Base-by-base conservation (phyloP, 2,888 invertebrate species). In the Drosophila nigricruria region DNA sequence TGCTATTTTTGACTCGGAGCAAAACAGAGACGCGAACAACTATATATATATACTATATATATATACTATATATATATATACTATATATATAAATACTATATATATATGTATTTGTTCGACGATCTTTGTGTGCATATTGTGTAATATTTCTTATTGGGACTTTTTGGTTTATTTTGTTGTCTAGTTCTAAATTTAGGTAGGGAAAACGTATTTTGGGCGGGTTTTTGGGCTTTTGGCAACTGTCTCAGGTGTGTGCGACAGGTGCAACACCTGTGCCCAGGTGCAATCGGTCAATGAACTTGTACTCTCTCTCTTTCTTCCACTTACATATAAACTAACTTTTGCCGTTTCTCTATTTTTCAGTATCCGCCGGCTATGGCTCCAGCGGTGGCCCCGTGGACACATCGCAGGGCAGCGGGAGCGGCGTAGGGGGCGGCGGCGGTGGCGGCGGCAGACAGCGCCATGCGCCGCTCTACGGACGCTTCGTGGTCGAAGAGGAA, bases 401-500 rank as follows among this genome's bases (percentile, higher is more conserved):
- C 53, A 92, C 78, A 89, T 89, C 81, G 77, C 85, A 69, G 82
- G 92, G 89, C 59, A 90, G 91, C 72, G 92, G 92, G 65, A 77
- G 75, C 82, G 79, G 89, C 50, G 82, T 91, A 53, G 94, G 94
- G 80, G 93, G 94, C 47, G 47, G 58, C 72, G 92, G 92, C 52
- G 70, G 79, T 82, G 79, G 88, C 54, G 83, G 92, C 59, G 94
- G 94, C 81, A 93, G 94, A 78, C 94, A 95, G 92, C 95, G 96
- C 92, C 96, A 96, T 93, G 96, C 95, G 91, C 97, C 97, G 84
- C 95, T 97, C 89, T 97, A 97, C 93, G 97, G 97, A 89, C 95
- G 97, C 91, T 95, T 98, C 94, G 97, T 97, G 91, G 96, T 96
- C 91, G 97, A 97, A 94, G 97, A 98, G 92, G 97, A 97, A 93